A percentile compares a stretch with the other conserved stretches of the same genome.
Conservation (phyloP, 2,797 vertebrate genomes). For the Echiichthys vipera region DNA sequence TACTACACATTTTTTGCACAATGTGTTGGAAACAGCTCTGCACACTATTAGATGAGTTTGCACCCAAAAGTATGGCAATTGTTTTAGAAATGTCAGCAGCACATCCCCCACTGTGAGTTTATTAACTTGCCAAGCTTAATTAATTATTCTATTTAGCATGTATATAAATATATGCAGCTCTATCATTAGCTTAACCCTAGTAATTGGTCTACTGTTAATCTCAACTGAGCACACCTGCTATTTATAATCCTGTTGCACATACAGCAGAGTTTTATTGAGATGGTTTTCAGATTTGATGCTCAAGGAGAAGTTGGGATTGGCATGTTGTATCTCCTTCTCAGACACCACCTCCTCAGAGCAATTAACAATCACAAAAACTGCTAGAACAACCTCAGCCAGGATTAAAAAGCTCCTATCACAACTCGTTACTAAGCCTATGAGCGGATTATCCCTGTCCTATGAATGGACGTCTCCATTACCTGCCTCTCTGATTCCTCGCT, state of each 20-base stretch:
- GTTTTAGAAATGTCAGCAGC: conserved; percentile 25
- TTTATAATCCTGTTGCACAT: conserved; percentile 58
- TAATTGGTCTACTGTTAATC: conserved; percentile 73
- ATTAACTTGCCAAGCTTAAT: conserved; percentile 59
- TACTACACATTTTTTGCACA: not conserved
- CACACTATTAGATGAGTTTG: conserved; percentile 1
- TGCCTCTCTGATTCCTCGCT: conserved; percentile 37
- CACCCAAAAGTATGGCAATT: conserved; percentile 3
- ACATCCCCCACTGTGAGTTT: conserved; percentile 23
- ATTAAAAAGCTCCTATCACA: conserved; percentile 81
- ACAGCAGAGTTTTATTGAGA: conserved; percentile 19
- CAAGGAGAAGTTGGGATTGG: conserved; percentile 46
- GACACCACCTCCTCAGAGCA: conserved; percentile 62
- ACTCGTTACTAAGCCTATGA: conserved; percentile 78
- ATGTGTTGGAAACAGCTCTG: not conserved
- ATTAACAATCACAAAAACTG: conserved; percentile 76
- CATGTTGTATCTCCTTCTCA: conserved; percentile 47
- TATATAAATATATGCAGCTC: conserved; percentile 55
- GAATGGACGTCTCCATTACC: conserved; percentile 65
- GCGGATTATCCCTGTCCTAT: conserved; percentile 77
- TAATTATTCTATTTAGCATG: conserved; percentile 58
- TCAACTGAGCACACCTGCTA: conserved; percentile 66
- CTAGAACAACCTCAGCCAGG: conserved; percentile 66
- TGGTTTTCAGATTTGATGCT: conserved; percentile 35
- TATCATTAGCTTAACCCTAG: conserved; percentile 58